Base-by-base conservation (phyloP, 1,140 invertebrate genomes). In the Ceratina australensis region DNA sequence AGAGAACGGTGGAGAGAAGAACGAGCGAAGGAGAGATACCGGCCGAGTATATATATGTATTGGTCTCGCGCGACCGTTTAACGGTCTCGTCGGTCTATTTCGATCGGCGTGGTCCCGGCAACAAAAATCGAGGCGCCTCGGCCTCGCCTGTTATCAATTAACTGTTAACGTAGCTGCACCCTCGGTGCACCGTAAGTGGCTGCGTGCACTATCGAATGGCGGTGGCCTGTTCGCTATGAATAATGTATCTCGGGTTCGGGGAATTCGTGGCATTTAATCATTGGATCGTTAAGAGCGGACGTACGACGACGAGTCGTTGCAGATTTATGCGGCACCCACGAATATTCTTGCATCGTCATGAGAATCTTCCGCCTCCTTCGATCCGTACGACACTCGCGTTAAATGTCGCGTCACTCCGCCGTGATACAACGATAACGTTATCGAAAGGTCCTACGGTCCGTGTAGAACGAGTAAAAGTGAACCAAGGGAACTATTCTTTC, bases 91-190 rank as follows among this genome's bases (percentile, higher is more conserved):
- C 79, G 82, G 78, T 80, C 50, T 79, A 69, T 74, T 65, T 82
- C 80, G 80, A 78, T 81, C 81, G 75, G 75, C 66, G 65, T 60
- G 74, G 79, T 24, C 63, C 26, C 72, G 18, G 13, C 81, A 75
- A 79, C 66, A 83, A 83, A 83, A 83, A 83, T 71, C 50, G 59
- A 33, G 65, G 59, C 65, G 60, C 60, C 72, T 68, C 65, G 74
- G 66, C 61, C 81, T 79, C 80, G 72, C 81, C 81, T 83, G 78
- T 84, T 84, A 84, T 84, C 83, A 84, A 84, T 84, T 84, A 84
- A 84, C 83, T 84, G 81, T 84, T 84, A 84, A 74, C 33, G 73
- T 78, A 56, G 50, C 78, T 68, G 75, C 63, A 72, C 68, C 63
- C 68, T 64, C n/a, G 54, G 47, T 42, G 52, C 49, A 75, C 74